These are phyloP conservation scores for Hydractinia symbiolongicarpus DNA, from an alignment of 30 jellyfish, hydroid and myxozoan genomes.

Conservation along the genomic window DNA sequence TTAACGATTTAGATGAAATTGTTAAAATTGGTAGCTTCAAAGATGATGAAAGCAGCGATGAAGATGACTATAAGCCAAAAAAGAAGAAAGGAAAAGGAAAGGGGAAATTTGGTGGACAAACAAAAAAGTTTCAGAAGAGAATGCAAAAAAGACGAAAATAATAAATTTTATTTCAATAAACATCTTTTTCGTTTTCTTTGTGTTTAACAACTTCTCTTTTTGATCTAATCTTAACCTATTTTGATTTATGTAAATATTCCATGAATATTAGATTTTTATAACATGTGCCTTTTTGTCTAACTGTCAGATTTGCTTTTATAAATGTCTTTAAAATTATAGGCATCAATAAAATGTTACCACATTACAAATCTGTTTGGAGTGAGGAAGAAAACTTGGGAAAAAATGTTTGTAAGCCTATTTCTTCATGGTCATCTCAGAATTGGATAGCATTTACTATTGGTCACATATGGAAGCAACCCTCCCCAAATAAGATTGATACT, in stretches of 20 bases:
- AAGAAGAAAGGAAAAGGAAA: slow-evolving; percentile 43
- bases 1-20: slow-evolving; percentile 29
- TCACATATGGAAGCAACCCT: slow-evolving; percentile 11
- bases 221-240: too few species aligned
- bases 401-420: slow-evolving; percentile 25
- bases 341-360: slow-evolving; percentile 16
- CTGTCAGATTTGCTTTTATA: too few species aligned
- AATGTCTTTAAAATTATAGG: neutral
- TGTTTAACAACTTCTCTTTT: too few species aligned
- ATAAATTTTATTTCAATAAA: too few species aligned
- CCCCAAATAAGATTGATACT: slow-evolving; percentile 8
- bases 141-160: slow-evolving; percentile 29
- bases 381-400: neutral
- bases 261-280: too few species aligned
- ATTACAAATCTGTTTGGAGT: neutral
- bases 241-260: too few species aligned
- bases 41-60: slow-evolving; percentile 29
- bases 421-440: slow-evolving; percentile 61
- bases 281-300: too few species aligned
- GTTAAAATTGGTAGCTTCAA: slow-evolving; percentile 27
- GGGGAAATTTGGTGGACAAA: neutral
- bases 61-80: slow-evolving; percentile 31
- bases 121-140: slow-evolving; percentile 27
- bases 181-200: too few species aligned
- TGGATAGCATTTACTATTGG: slow-evolving; percentile 57